These are phyloP conservation scores for Ceratina calcarata DNA, from an alignment of 1,140 invertebrate genomes.

Conservation along the genomic window DNA sequence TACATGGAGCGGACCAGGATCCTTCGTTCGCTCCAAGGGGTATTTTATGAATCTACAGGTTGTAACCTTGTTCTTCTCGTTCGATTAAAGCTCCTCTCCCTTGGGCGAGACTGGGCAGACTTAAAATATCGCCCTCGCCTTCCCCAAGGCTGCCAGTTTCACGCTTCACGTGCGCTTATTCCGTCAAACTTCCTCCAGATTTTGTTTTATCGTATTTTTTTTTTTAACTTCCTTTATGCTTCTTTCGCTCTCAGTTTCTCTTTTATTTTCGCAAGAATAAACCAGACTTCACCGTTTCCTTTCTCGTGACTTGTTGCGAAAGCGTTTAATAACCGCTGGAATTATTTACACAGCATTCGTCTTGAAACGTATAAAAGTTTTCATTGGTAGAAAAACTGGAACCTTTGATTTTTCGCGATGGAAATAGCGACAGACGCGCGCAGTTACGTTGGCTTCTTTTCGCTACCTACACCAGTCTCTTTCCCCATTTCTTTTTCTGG, in stretches of 20 bases:
- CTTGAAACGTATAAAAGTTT: neutral
- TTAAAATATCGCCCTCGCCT: conserved; percentile 51
- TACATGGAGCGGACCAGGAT: neutral
- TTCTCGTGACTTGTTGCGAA: neutral
- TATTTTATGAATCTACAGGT: conserved; percentile 62
- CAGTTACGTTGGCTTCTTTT: neutral
- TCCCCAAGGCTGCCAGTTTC: conserved; percentile 20
- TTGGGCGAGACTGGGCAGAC: conserved; percentile 5
- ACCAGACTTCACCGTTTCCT: neutral
- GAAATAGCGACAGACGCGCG: too few species aligned
- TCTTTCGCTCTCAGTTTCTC: neutral
- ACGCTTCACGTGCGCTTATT: conserved; percentile 27
- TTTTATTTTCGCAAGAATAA: neutral
- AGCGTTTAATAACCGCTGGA: too few species aligned
- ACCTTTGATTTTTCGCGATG: neutral
- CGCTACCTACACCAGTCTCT: too few species aligned
- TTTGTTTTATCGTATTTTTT: neutral
- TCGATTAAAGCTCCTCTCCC: conserved; percentile 48
- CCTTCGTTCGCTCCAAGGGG: conserved; percentile 3
- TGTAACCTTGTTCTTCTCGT: conserved; percentile 49
- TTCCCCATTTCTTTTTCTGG: neutral
- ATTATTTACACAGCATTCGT: conserved; percentile 15
- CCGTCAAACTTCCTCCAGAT: conserved; percentile 10
- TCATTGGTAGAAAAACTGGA: neutral
- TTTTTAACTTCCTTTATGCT: neutral